Evolutionary conservation across 2,888 invertebrate genomes (phyloP).

Genomic region (Xylota segnis): DNA sequence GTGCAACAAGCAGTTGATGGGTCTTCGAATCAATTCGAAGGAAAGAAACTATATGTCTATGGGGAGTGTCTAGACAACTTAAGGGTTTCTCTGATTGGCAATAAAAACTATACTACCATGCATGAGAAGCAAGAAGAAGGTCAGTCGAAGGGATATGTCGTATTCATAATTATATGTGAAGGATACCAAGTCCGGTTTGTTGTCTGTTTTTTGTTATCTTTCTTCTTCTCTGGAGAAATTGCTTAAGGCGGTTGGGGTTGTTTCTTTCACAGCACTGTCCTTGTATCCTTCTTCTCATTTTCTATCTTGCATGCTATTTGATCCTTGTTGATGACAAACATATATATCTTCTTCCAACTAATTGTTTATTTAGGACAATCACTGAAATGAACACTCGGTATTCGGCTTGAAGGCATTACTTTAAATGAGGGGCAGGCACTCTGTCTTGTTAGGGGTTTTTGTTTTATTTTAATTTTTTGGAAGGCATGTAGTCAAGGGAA

Average conservation of each 20-base stretch:
- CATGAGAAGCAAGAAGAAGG: background rate
- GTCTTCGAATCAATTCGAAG: background rate
- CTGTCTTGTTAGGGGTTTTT: background rate
- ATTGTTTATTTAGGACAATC: slow-evolving; percentile 45
- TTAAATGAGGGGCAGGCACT: background rate
- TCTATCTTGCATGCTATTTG: slow-evolving; percentile 11
- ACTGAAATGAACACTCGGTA: slow-evolving; percentile 35
- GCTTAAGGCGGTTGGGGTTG: background rate
- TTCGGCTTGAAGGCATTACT: background rate
- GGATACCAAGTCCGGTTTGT: background rate
- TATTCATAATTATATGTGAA: slow-evolving; percentile 3
- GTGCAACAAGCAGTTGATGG: background rate
- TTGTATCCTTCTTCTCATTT: background rate
- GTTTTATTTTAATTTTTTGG: background rate
- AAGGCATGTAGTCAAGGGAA: no score
- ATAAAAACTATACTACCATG: background rate
- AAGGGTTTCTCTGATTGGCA: background rate
- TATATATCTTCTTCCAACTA: slow-evolving; percentile 4
- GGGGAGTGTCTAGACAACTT: slow-evolving; percentile 9
- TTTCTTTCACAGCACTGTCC: background rate
- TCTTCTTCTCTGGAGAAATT: slow-evolving; percentile 1
- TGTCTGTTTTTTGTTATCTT: slow-evolving; percentile 2
- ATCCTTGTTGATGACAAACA: slow-evolving; percentile 7
- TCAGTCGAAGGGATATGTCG: slow-evolving; percentile 12
- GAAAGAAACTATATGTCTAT: background rate